Conservation (phyloP, 2,888 invertebrate genomes). For the Drosophila stalkeri region DNA sequence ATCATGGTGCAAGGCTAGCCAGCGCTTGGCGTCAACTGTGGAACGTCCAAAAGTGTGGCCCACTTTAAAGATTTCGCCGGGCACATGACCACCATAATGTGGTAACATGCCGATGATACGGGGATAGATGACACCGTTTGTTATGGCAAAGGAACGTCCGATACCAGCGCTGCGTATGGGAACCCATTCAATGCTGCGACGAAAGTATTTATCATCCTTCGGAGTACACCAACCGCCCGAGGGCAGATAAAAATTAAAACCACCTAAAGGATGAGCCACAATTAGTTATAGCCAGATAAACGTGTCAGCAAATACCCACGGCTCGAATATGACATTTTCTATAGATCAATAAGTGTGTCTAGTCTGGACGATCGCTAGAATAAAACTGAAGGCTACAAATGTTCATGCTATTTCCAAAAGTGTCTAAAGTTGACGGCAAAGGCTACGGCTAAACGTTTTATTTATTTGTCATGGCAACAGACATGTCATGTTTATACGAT, state of each 20-base stretch:
- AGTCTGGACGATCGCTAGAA: conserved; percentile 1
- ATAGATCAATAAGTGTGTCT: neutral
- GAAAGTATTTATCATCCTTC: conserved; percentile 90
- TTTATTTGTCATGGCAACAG: conserved; percentile 65
- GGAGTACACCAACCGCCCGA: conserved; percentile 91
- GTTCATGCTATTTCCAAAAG: conserved; percentile 11
- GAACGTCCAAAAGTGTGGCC: conserved; percentile 92
- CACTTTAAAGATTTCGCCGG: conserved; percentile 90
- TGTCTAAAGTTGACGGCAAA: conserved; percentile 41
- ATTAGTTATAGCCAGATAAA: too few relatives aligned
- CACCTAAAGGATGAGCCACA: conserved; percentile 44
- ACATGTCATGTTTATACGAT: conserved; percentile 5
- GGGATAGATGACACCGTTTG: conserved; percentile 88
- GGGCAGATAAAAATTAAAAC: conserved; percentile 85
- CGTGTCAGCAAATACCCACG: conserved; percentile 49
- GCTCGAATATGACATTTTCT: conserved; percentile 62
- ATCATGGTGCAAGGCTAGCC: conserved; percentile 86
- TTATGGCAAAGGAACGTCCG: conserved; percentile 73
- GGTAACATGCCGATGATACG: conserved; percentile 91
- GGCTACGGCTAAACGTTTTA: conserved; percentile 64
- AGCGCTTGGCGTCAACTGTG: conserved; percentile 90
- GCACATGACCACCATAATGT: conserved; percentile 92
- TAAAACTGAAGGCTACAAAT: conserved; percentile 22
- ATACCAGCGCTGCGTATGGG: conserved; percentile 85
- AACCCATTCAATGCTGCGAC: conserved; percentile 91